Evolutionary conservation across 2,797 vertebrate species (phyloP).

Genomic region (Pipistrellus pygmaeus): DNA sequence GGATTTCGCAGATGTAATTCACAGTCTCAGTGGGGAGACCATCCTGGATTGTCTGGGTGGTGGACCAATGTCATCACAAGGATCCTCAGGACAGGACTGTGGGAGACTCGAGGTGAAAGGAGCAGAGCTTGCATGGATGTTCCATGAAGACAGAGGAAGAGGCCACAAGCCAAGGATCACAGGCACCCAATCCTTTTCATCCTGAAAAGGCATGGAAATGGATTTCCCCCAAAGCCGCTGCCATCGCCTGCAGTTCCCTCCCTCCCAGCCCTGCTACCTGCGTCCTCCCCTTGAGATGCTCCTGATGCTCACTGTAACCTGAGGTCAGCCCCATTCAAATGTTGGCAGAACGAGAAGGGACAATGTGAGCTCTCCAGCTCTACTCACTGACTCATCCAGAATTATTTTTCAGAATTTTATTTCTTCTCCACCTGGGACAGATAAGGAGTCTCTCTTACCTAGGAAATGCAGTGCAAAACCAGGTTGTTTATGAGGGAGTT

Average conservation of each 20-base stretch:
- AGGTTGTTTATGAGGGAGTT: not conserved
- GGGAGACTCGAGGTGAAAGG: not conserved
- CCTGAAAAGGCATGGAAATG: not conserved
- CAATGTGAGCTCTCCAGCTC: not conserved
- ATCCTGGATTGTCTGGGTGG: not conserved
- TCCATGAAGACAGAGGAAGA: not conserved
- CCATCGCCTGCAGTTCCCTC: no score
- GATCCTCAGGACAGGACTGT: not conserved
- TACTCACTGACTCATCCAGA: not conserved
- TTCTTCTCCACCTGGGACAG: not conserved
- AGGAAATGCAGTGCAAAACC: not conserved
- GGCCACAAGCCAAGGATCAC: not conserved
- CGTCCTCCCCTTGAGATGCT: no score
- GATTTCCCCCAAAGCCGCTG: not conserved
- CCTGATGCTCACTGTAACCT: not conserved
- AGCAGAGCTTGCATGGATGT: not conserved
- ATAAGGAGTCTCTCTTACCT: not conserved
- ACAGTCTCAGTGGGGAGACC: not conserved
- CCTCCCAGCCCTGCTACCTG: not conserved
- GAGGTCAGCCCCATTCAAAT: no score
- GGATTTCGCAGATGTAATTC: not conserved
- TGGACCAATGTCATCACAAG: not conserved
- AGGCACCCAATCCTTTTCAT: not conserved
- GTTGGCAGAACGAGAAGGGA: rapidly evolving
- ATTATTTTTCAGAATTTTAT: not conserved